phyloP scores from a whole-genome alignment of 2,888 invertebrate genomes.

The Melanargia galathea region DNA sequence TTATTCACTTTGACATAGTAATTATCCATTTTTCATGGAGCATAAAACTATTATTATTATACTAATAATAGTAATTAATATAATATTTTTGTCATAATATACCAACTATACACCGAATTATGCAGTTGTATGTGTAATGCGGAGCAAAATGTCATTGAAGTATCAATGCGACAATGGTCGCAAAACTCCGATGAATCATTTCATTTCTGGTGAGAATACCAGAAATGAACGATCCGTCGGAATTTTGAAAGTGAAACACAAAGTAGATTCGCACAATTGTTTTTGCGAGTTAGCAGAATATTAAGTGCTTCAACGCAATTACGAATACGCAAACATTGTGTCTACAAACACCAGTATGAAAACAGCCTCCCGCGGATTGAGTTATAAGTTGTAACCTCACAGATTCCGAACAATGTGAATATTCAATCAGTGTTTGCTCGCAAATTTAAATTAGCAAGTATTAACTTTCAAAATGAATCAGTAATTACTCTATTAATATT shows the following conservation, averaged over 20 bases:
- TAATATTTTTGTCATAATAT: no score
- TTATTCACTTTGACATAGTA: no score
- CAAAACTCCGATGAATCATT: no score
- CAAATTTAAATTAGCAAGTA: neutral
- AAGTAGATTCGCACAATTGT: neutral
- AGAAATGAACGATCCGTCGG: no score
- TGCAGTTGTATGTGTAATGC: no score
- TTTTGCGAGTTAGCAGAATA: neutral
- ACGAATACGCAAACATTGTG: constrained; percentile 2
- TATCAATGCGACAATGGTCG: no score
- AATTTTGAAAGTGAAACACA: neutral
- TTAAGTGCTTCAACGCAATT: neutral
- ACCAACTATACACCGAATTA: no score
- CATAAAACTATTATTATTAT: no score
- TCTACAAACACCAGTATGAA: neutral
- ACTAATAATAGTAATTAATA: no score
- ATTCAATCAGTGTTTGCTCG: constrained; percentile 1
- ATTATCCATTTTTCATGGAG: no score
- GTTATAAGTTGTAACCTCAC: constrained; percentile 2
- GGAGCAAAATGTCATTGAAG: no score
- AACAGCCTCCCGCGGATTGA: neutral
- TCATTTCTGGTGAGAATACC: no score
- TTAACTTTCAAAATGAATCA: constrained; percentile 1
- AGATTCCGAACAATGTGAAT: constrained; percentile 2
- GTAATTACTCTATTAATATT: neutral